Evolutionary conservation across 2,888 invertebrate species (phyloP).

Genomic region (Tetheella fluctuosa): DNA sequence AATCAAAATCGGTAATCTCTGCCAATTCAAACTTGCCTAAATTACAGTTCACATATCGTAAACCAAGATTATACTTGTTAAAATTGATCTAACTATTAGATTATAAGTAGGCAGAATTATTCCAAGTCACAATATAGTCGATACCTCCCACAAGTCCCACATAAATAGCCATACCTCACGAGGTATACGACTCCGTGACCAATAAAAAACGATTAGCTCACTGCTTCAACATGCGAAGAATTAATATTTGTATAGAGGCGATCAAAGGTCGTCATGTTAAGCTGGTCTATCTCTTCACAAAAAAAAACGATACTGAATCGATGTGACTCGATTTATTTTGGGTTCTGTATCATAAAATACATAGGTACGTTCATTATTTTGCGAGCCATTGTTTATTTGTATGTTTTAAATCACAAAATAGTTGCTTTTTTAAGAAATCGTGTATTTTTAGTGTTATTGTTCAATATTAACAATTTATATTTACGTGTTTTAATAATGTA

Average conservation of each 20-base stretch:
- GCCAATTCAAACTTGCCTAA: constrained; percentile 10
- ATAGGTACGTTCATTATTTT: not conserved
- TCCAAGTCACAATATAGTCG: not conserved
- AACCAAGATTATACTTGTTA: constrained; percentile 12
- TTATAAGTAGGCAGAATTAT: constrained; percentile 10
- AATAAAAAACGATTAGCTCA: constrained; percentile 70
- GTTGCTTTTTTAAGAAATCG: too few species aligned
- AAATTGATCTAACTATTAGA: constrained; percentile 12
- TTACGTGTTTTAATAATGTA: too few species aligned
- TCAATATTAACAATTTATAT: too few species aligned
- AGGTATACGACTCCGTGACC: constrained; percentile 48
- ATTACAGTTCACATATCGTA: constrained; percentile 7
- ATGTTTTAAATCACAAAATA: too few species aligned
- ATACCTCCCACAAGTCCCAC: constrained; percentile 53
- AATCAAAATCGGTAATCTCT: constrained; percentile 13
- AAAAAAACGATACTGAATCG: constrained; percentile 59
- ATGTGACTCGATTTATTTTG: not conserved
- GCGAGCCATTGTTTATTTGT: too few species aligned
- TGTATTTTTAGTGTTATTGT: too few species aligned
- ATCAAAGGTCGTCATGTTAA: constrained; percentile 66
- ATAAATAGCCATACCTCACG: constrained; percentile 45
- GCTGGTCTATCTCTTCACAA: constrained; percentile 64
- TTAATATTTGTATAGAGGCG: constrained; percentile 77
- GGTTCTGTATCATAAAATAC: not conserved
- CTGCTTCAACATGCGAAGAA: constrained; percentile 63